Evolutionary conservation across 2,113 vertebrate species (phyloP).

Genomic region (Zosterops japonicus): DNA sequence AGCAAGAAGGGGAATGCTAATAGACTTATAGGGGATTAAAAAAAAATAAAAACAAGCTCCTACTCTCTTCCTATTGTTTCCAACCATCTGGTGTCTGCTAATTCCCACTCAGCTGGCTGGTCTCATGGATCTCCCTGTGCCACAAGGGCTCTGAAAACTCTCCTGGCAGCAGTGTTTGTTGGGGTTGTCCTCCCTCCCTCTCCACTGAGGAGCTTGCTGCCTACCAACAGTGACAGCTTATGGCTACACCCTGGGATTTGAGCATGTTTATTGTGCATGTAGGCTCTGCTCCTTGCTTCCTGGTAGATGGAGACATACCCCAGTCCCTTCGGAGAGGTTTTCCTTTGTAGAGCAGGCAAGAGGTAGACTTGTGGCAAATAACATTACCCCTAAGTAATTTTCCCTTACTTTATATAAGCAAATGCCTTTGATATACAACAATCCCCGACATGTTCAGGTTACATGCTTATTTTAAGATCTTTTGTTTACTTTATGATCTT

Average conservation of each 20-base stretch:
- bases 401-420: conserved; percentile 78
- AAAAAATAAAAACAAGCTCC: not conserved
- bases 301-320: conserved; percentile 14
- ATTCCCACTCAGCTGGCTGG: not conserved
- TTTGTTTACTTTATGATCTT: conserved; percentile 88
- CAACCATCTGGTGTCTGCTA: not conserved
- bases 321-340: conserved; percentile 23
- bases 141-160: not conserved
- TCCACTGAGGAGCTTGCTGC: not conserved
- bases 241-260: not conserved
- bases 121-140: not conserved
- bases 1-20: not conserved
- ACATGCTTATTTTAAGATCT: conserved; percentile 84
- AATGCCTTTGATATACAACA: conserved; percentile 75
- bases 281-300: not conserved
- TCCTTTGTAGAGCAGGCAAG: conserved; percentile 53
- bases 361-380: conserved; percentile 68
- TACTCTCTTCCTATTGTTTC: not conserved
- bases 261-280: not conserved
- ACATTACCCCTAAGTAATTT: conserved; percentile 75
- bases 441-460: conserved; percentile 78
- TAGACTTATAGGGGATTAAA: not conserved
- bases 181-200: not conserved
- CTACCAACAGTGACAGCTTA: not conserved
- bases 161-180: not conserved